These are phyloP conservation scores for Endomychus coccineus DNA, from an alignment of 2,888 invertebrate genomes.

Conservation along the genomic window DNA sequence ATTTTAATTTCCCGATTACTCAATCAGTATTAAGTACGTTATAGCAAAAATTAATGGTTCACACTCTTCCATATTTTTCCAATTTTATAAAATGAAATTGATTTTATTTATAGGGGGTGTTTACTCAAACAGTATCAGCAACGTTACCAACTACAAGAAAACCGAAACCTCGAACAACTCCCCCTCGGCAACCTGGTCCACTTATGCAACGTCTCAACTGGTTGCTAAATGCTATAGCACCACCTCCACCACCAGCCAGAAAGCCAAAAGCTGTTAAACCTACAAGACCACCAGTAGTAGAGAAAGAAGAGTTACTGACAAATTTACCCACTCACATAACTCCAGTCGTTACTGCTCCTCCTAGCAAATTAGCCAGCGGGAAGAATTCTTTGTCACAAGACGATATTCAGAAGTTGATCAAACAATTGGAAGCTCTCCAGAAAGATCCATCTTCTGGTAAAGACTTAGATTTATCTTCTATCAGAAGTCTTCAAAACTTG, in stretches of 20 bases:
- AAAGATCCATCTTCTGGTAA: slow-evolving; percentile 35
- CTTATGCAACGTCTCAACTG: slow-evolving; percentile 41
- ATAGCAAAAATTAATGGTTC: too few relatives aligned
- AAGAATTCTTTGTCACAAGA: slow-evolving; percentile 30
- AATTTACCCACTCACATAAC: slow-evolving; percentile 37
- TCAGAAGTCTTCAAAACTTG: slow-evolving; percentile 33
- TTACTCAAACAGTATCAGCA: slow-evolving; percentile 26
- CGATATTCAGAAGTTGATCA: slow-evolving; percentile 34
- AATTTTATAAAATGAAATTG: too few relatives aligned
- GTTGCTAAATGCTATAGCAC: slow-evolving; percentile 38
- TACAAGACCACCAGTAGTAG: slow-evolving; percentile 24
- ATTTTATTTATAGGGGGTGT: slow-evolving; percentile 25
- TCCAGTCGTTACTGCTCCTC: slow-evolving; percentile 34
- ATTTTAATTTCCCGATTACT: too few relatives aligned
- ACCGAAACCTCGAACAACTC: slow-evolving; percentile 44
- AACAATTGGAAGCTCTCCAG: slow-evolving; percentile 37
- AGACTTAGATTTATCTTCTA: slow-evolving; percentile 32
- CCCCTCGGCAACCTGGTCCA: slow-evolving; percentile 44
- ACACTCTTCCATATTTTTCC: too few relatives aligned
- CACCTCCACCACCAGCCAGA: slow-evolving; percentile 23
- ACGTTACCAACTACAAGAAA: slow-evolving; percentile 29
- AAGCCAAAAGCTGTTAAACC: slow-evolving; percentile 21
- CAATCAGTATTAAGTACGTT: too few relatives aligned
- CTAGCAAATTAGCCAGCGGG: slow-evolving; percentile 18
- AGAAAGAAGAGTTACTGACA: slow-evolving; percentile 30